A percentile compares a stretch with the other conserved stretches of the same genome.
These are phyloP conservation scores for Scaeva pyrastri DNA, from an alignment of 2,888 invertebrate species.

Conservation along the genomic window DNA sequence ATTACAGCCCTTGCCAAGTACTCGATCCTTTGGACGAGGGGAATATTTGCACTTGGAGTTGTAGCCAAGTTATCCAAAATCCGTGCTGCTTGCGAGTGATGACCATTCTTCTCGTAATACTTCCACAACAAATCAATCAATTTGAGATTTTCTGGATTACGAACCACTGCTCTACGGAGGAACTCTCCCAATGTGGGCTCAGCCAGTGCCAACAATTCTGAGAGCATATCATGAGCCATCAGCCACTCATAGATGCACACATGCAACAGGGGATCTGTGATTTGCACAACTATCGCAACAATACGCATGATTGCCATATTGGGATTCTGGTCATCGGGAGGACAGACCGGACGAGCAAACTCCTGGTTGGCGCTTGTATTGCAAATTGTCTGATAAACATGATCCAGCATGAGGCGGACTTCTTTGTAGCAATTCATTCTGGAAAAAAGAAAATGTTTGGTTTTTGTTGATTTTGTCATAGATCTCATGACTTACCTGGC, in stretches of 20 bases:
- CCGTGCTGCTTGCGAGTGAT: conserved; percentile 96
- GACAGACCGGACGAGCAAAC: conserved; percentile 73
- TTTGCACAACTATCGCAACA: conserved; percentile 88
- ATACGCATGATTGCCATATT: conserved; percentile 86
- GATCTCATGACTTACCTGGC: conserved; percentile 85
- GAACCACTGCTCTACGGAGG: conserved; percentile 83
- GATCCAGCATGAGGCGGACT: conserved; percentile 91
- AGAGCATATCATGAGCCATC: conserved; percentile 89
- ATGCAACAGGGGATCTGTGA: conserved; percentile 94
- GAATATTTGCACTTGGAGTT: conserved; percentile 88
- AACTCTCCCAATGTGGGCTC: conserved; percentile 84
- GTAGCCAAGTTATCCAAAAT: conserved; percentile 93
- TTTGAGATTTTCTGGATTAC: conserved; percentile 86
- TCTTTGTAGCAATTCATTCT: conserved; percentile 96
- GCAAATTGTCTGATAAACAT: conserved; percentile 80
- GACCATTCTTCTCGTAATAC: conserved; percentile 95
- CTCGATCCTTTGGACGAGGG: conserved; percentile 92
- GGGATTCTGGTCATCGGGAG: conserved; percentile 77
- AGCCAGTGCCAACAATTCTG: conserved; percentile 87
- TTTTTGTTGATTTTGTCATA: too few relatives aligned
- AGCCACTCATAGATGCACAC: conserved; percentile 97
- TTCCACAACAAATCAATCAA: conserved; percentile 96
- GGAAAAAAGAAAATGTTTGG: conserved; percentile 64
- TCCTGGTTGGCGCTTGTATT: conserved; percentile 80
- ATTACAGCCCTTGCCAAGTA: conserved; percentile 97